phyloP scores from a whole-genome alignment of 1,140 invertebrate genomes.

The Penaeus japonicus region DNA sequence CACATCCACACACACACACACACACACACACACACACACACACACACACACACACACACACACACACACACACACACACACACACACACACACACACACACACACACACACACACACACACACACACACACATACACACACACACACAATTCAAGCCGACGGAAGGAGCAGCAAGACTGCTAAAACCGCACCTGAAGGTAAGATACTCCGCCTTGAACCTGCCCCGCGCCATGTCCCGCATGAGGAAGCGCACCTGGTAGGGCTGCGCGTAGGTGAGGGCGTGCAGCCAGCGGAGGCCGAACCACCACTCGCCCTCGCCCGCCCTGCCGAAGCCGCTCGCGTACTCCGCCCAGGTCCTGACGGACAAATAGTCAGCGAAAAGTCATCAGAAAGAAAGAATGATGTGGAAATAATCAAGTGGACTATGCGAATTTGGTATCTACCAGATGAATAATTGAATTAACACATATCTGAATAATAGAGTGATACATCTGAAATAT shows the following conservation, averaged over 20 bases:
- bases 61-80: no score
- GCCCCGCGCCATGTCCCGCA: background rate
- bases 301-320: constrained; percentile 33
- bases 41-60: no score
- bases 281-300: constrained; percentile 1
- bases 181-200: constrained; percentile 2
- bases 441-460: background rate
- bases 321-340: background rate
- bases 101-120: no score
- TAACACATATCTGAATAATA: no score
- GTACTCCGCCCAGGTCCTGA: constrained; percentile 22
- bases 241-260: background rate
- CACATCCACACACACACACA: no score
- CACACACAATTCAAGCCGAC: background rate
- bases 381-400: background rate
- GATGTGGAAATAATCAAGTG: background rate
- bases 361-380: no score
- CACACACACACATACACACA: no score
- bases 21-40: no score
- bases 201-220: background rate
- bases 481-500: no score
- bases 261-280: constrained; percentile 20
- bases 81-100: no score
- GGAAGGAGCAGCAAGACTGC: background rate
- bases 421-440: no score